phyloP scores from a whole-genome alignment of 2,113 vertebrate species.

The Martes martes region DNA sequence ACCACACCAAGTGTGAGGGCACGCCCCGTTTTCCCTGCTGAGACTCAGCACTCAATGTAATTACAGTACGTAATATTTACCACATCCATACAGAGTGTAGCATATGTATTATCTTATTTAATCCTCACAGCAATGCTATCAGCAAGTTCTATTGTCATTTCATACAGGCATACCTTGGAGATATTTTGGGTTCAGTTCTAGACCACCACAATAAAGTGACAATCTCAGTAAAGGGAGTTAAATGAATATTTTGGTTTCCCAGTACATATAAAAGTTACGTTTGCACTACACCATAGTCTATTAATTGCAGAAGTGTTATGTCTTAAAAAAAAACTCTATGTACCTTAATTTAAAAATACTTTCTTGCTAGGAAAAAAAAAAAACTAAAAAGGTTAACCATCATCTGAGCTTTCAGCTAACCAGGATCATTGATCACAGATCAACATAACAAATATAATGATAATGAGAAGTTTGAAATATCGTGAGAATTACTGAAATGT shows the following conservation, averaged over 20 bases:
- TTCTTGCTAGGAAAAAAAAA: background rate
- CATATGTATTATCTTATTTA: background rate
- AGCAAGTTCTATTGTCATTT: background rate
- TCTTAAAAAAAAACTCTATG: background rate
- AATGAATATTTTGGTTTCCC: background rate
- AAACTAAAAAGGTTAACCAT: background rate
- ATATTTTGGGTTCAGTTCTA: background rate
- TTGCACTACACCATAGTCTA: background rate
- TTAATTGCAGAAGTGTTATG: background rate
- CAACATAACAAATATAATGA: background rate
- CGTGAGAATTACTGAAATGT: background rate
- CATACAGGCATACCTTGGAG: background rate
- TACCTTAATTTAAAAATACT: background rate
- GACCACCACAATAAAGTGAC: background rate
- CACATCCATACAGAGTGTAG: background rate
- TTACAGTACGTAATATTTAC: background rate
- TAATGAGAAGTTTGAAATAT: background rate
- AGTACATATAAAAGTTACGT: background rate
- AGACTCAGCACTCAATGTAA: background rate
- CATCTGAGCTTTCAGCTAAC: background rate
- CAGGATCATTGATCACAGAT: background rate
- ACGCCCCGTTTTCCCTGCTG: rapidly evolving
- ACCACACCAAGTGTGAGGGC: background rate
- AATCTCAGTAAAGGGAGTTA: background rate
- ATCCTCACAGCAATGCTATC: background rate